phyloP scores from a whole-genome alignment of 2,113 vertebrate species.

The Cyprinus carpio region DNA sequence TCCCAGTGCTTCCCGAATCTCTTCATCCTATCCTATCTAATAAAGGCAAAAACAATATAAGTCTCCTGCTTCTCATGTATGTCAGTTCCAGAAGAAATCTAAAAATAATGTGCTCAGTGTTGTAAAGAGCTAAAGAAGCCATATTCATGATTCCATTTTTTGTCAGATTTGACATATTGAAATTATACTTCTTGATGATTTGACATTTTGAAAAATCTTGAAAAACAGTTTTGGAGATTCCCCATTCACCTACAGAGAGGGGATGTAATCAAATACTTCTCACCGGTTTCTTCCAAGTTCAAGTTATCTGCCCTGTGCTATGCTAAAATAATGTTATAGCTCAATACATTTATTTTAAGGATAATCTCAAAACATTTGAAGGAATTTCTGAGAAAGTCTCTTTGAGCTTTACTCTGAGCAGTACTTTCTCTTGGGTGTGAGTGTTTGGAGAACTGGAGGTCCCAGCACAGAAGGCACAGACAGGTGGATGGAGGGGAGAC shows the following conservation, averaged over 20 bases:
- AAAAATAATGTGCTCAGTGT: background rate
- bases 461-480: constrained; percentile 56
- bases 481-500: constrained; percentile 56
- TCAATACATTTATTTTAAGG: background rate
- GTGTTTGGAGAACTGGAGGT: constrained; percentile 29
- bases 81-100: background rate
- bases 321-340: background rate
- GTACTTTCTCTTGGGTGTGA: background rate
- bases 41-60: background rate
- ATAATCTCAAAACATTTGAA: background rate
- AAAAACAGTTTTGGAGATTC: background rate
- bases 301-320: background rate
- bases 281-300: background rate
- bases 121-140: background rate
- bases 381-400: background rate
- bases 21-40: background rate
- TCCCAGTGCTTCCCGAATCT: background rate
- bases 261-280: background rate
- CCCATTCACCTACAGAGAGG: background rate
- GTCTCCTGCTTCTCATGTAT: background rate
- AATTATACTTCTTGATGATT: background rate
- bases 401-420: background rate
- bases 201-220: background rate
- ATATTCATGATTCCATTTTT: background rate
- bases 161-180: background rate